Evolutionary conservation across 2,888 invertebrate species (phyloP), one percentile per base, ranked within the genome.

Genomic region (Chouioia cunea): DNA sequence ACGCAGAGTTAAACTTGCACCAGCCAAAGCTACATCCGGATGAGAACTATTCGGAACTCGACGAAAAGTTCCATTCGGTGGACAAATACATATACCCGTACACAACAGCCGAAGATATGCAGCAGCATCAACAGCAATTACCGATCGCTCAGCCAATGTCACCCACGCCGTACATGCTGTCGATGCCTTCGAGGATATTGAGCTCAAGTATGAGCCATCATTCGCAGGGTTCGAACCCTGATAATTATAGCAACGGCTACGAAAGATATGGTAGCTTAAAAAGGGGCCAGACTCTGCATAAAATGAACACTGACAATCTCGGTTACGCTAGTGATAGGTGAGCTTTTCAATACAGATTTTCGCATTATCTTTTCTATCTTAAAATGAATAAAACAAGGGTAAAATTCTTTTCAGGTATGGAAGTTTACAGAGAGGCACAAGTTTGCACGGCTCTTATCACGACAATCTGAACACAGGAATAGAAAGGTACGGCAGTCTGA

Each of bases 51-150:
- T 83, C 84, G 1, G 85, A 84, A 47, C 74, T 73, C 10, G 87
- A 87, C 64, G 87, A 87, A 72, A 80, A 83, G 47, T 92, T 92
- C 79, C 91, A 90, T 76, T 82, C 90, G 14, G 90, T 90, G 70
- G 95, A 95, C 78, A 93, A 93, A 88, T 95, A 95, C 85, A 87
- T 92, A 73, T 95, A 94, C 79, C 95, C 95, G 0, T 95, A 94
- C 81, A 94, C 94, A 77, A 92, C 92, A 88, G 83, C 86, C 85
- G 85, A 84, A 64, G 85, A 85, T 6, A 65, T 60, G 14, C 44
- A 63, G 3, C 58, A 57, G 16, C 64, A 52, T 23, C 60, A 63
- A 1, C 58, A 59, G n/a, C 63, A 65, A 44, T 36, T 22, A 4
- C 52, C 46, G 10, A 6, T 46, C 0, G 60, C 62, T 64, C 82